phyloP scores from a whole-genome alignment of 2,888 invertebrate genomes.

The Ophraella communa region DNA sequence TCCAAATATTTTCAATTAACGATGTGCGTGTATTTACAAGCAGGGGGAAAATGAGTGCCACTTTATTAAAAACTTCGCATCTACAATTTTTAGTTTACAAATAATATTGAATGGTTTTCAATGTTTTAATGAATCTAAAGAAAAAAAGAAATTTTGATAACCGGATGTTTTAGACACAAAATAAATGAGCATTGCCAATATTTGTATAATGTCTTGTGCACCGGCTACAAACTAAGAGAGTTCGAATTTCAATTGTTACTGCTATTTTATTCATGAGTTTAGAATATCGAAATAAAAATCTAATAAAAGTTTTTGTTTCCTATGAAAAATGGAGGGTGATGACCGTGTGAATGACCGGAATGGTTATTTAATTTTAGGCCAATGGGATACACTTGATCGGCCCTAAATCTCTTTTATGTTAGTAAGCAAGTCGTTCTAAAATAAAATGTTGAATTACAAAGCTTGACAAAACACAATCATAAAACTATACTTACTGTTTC shows the following conservation, averaged over 20 bases:
- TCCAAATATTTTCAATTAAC: not conserved
- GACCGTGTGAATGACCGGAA: conserved; percentile 47
- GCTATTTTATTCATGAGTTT: conserved; percentile 29
- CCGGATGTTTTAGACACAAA: too few species aligned
- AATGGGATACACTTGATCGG: conserved; percentile 45
- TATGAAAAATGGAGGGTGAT: conserved; percentile 40
- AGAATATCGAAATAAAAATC: conserved; percentile 34
- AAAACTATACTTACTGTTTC: conserved; percentile 47
- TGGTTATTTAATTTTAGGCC: conserved; percentile 50
- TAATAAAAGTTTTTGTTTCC: conserved; percentile 32
- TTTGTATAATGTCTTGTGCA: not conserved
- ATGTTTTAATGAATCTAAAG: too few species aligned
- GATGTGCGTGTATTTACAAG: not conserved
- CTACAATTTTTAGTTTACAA: not conserved
- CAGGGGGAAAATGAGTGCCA: not conserved
- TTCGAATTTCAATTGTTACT: conserved; percentile 3
- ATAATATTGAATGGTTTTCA: too few species aligned
- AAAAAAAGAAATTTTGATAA: too few species aligned
- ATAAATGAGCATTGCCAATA: not conserved
- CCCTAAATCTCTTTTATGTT: conserved; percentile 48
- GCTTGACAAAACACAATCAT: conserved; percentile 46
- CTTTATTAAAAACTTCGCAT: not conserved
- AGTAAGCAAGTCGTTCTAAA: conserved; percentile 44
- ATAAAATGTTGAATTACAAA: conserved; percentile 46
- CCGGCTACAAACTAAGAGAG: not conserved